A percentile compares a stretch with the other conserved stretches of the same genome.
Evolutionary conservation across 2,113 vertebrate species (phyloP).

Genomic region (Hippocampus zosterae): DNA sequence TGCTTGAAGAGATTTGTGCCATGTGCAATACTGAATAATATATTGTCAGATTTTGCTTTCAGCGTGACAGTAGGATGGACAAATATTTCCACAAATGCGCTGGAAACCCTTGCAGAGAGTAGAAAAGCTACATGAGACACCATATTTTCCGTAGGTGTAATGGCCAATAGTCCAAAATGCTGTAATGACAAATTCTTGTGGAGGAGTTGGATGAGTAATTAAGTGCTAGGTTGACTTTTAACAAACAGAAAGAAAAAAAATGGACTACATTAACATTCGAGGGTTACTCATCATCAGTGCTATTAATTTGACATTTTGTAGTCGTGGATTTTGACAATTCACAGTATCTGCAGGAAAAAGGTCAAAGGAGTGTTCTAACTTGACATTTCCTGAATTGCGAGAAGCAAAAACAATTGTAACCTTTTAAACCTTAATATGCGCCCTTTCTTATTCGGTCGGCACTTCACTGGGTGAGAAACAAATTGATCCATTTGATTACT

Average conservation of each 20-base stretch:
- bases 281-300: background rate
- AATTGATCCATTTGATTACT: background rate
- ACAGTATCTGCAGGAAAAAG: background rate
- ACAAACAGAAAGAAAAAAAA: background rate
- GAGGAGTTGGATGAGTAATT: background rate
- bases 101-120: background rate
- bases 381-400: background rate
- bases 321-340: background rate
- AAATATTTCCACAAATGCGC: background rate
- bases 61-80: background rate
- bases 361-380: conserved; percentile 3
- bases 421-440: background rate
- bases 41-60: background rate
- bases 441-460: background rate
- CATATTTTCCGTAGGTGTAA: conserved; percentile 1
- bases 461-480: background rate
- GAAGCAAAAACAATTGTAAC: background rate
- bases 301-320: background rate
- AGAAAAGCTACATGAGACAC: background rate
- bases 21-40: background rate
- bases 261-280: background rate
- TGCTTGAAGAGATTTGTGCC: conserved; percentile 5
- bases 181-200: background rate
- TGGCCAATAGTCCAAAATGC: background rate
- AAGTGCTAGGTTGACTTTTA: background rate